These are phyloP conservation scores for Notothenia rossii DNA, from an alignment of 2,113 vertebrate genomes.

Conservation along the genomic window DNA sequence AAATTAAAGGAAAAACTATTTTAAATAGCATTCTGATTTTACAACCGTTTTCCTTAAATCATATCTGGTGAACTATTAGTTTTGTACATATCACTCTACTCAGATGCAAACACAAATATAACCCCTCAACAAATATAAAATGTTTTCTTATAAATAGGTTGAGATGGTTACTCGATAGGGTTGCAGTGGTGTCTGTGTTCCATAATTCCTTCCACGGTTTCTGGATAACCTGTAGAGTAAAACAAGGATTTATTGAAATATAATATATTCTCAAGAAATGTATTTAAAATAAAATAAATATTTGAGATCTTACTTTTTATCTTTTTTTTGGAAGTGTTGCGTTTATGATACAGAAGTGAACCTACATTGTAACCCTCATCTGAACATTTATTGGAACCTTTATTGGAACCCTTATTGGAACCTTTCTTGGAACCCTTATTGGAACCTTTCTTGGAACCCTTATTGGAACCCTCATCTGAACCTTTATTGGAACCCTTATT, in stretches of 20 bases:
- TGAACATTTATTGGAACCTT: no score
- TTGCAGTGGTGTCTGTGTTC: rapidly evolving
- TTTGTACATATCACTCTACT: background rate
- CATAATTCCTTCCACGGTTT: rapidly evolving
- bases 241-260: background rate
- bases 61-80: background rate
- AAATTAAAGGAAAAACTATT: background rate
- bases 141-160: background rate
- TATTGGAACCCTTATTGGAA: no score
- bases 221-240: rapidly evolving
- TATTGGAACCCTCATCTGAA: no score
- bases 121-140: background rate
- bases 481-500: no score
- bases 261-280: background rate
- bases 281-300: background rate
- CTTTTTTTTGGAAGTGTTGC: no score
- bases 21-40: background rate
- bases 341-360: no score
- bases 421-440: no score
- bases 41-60: background rate
- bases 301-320: no score
- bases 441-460: no score
- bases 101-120: background rate
- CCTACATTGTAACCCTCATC: no score
- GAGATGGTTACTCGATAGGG: background rate